Evolutionary conservation across 2,797 vertebrate species (phyloP), one percentile per base, ranked within the genome.

Genomic region (Peromyscus attwateri): DNA sequence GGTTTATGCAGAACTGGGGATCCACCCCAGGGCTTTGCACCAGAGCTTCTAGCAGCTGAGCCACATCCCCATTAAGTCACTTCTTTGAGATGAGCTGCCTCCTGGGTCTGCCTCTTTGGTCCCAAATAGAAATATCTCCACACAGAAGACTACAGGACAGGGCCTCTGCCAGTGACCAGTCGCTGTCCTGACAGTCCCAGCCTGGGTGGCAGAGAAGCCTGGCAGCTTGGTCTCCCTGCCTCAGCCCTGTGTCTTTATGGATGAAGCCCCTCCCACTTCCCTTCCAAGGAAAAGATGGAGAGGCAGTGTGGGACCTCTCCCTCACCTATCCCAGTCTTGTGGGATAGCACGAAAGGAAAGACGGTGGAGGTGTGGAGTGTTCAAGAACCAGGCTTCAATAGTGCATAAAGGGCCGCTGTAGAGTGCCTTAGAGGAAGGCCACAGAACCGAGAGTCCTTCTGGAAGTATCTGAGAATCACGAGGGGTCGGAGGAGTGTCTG

Each of bases 21-120:
- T 11, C 49, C 43, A 55, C 14, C 68, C 68, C 9, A 8, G 31
- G 49, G 49, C 49, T 40, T 73, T 29, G 25, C 37, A 25, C 17
- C 6, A 16, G 34, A 37, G 23, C 34, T 37, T 55, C 66, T 70
- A 25, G 6, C 21, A 52, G 17, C 66, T 5, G 34, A 87, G 16
- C 12, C 31, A 23, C 60, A 34, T 34, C 62, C 31, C 31, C 29
- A 17, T 19, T 21, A 25, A 57, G 79, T 89, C 64, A 66, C 17
- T 76, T 75, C 73, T 97, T 83, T 92, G 81, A 94, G 79, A 29
- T 88, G 77, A 92, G 77, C 81, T 11, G 37, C 17, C 91, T 71
- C 43, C 9, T 57, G n/a, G 77, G 57, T 43, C 37, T 83, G 57
- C 25, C 57, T 89, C 52, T 37, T 77, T 62, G 49, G 6, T 46